phyloP scores from a whole-genome alignment of 2,113 vertebrate species.

The Cheirogaleus medius region DNA sequence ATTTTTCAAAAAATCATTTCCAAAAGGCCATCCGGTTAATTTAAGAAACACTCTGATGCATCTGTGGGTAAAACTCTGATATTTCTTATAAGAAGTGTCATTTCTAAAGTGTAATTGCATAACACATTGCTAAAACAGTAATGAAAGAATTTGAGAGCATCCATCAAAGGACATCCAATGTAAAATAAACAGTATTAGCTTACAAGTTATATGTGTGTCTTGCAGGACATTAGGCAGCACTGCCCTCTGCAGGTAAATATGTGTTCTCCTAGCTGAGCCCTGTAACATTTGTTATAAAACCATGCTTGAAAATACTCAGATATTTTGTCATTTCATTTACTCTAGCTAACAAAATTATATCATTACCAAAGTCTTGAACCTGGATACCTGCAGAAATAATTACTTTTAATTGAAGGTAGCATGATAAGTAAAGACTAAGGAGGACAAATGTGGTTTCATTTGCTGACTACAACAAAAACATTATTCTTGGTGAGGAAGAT shows the following conservation, averaged over 20 bases:
- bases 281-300: neutral
- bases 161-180: conserved; percentile 77
- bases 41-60: conserved; percentile 74
- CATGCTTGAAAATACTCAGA: neutral
- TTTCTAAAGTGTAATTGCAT: conserved; percentile 82
- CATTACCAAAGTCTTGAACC: neutral
- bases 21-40: conserved; percentile 71
- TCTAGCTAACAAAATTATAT: neutral
- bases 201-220: conserved; percentile 36
- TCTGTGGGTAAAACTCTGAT: conserved; percentile 65
- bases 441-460: neutral
- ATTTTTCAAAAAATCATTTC: conserved; percentile 76
- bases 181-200: conserved; percentile 65
- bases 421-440: neutral
- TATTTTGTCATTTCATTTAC: neutral
- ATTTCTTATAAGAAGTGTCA: conserved; percentile 78
- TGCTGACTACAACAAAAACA: no score
- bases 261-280: neutral
- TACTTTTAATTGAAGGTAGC: neutral
- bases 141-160: conserved; percentile 78
- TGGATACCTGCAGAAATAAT: neutral
- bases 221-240: conserved; percentile 71
- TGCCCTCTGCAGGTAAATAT: conserved; percentile 81
- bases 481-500: neutral
- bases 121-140: conserved; percentile 79